phyloP scores from a whole-genome alignment of 2,888 invertebrate species.

The Ctena decussata region DNA sequence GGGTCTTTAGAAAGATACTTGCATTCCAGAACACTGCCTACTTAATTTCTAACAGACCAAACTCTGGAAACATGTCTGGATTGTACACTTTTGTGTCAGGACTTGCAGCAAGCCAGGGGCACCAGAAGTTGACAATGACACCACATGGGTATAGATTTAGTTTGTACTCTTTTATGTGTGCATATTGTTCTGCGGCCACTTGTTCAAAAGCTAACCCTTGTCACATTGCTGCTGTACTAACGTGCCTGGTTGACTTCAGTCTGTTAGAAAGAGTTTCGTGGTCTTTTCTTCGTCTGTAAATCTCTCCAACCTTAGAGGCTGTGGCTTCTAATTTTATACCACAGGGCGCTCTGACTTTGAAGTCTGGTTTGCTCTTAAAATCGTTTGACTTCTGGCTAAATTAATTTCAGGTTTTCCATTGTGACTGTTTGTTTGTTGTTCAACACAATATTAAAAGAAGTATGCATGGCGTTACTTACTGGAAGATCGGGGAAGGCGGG shows the following conservation, averaged over 20 bases:
- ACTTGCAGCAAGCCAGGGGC: conserved; percentile 26
- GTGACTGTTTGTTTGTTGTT: not conserved
- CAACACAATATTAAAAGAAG: not conserved
- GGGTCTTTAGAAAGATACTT: not conserved
- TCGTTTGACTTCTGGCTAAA: not conserved
- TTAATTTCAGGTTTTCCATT: not conserved
- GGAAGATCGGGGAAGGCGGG: not conserved
- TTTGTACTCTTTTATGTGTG: not conserved
- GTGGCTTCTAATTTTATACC: not conserved
- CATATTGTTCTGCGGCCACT: conserved; percentile 16
- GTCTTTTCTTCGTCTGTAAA: not conserved
- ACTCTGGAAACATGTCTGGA: not conserved
- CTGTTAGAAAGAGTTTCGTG: not conserved
- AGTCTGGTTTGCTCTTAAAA: not conserved
- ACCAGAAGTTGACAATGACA: not conserved
- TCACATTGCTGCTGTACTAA: conserved; percentile 19
- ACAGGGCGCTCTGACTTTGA: not conserved
- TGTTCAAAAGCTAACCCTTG: conserved; percentile 9
- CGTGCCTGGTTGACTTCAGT: conserved; percentile 19
- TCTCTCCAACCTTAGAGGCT: not conserved
- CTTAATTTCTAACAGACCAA: conserved; percentile 30
- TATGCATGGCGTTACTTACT: not conserved
- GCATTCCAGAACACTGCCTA: conserved; percentile 13
- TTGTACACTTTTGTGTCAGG: conserved; percentile 31
- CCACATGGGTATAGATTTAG: conserved; percentile 32